These are phyloP conservation scores for Matsumyia berberina DNA, from an alignment of 2,888 invertebrate species.

Conservation along the genomic window DNA sequence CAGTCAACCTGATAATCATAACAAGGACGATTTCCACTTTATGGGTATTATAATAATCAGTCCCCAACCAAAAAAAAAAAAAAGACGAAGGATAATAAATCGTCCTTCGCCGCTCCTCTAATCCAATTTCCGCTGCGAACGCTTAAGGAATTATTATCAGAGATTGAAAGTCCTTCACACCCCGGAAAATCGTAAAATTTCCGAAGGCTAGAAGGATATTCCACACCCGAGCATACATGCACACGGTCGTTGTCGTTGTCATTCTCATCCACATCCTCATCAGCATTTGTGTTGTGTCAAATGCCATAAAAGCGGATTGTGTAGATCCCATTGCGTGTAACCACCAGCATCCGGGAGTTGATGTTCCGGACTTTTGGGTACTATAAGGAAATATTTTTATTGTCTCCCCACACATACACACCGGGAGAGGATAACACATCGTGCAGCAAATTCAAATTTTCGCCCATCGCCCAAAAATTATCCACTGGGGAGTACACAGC, in stretches of 20 bases:
- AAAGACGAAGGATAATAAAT: slow-evolving; percentile 40
- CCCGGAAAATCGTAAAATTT: slow-evolving; percentile 62
- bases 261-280: slow-evolving; percentile 63
- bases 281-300: slow-evolving; percentile 74
- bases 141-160: slow-evolving; percentile 66
- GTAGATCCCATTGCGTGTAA: slow-evolving; percentile 74
- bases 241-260: slow-evolving; percentile 35
- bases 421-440: slow-evolving; percentile 30
- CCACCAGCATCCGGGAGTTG: slow-evolving; percentile 73
- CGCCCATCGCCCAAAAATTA: slow-evolving; percentile 63
- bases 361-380: slow-evolving; percentile 72
- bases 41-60: slow-evolving; percentile 56
- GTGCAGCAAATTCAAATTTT: slow-evolving; percentile 74
- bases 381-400: slow-evolving; percentile 73
- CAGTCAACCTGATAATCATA: slow-evolving; percentile 30
- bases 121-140: slow-evolving; percentile 63
- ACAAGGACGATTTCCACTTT: slow-evolving; percentile 38
- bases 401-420: slow-evolving; percentile 37
- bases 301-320: slow-evolving; percentile 76
- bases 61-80: slow-evolving; percentile 10
- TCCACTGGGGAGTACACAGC: slow-evolving; percentile 54
- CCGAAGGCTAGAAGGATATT: slow-evolving; percentile 14
- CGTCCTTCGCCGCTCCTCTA: not conserved
- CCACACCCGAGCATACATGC: slow-evolving; percentile 17
- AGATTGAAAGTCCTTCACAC: slow-evolving; percentile 58